These are phyloP conservation scores for Varanus komodoensis DNA, from an alignment of 2,113 vertebrate genomes.

Conservation along the genomic window DNA sequence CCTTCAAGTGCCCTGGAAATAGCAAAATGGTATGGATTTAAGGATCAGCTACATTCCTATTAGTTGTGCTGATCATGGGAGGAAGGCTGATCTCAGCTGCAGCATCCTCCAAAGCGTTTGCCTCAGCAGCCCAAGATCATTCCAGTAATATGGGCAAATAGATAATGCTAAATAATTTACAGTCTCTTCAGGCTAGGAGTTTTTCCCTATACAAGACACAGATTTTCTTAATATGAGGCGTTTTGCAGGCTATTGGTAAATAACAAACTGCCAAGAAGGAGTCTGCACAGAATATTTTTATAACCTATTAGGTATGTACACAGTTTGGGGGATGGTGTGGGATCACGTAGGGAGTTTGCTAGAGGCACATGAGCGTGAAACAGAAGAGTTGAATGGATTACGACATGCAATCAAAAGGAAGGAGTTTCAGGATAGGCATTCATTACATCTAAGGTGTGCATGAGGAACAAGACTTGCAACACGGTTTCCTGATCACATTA, in stretches of 20 bases:
- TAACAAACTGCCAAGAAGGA: neutral
- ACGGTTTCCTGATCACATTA: too few species aligned
- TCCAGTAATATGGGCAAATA: neutral
- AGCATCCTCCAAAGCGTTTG: neutral
- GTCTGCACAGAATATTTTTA: too few species aligned
- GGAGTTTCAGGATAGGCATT: too few species aligned
- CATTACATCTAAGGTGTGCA: too few species aligned
- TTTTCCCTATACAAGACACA: neutral
- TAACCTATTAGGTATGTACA: too few species aligned
- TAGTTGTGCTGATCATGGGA: neutral
- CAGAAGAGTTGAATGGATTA: too few species aligned
- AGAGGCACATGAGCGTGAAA: too few species aligned
- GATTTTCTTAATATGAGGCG: conserved; percentile 8
- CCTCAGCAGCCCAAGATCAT: neutral
- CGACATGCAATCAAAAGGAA: too few species aligned
- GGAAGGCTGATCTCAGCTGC: neutral
- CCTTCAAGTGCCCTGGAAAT: neutral
- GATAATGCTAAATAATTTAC: neutral
- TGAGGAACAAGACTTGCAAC: too few species aligned
- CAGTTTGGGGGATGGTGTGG: too few species aligned
- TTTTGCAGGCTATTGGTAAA: conserved; percentile 42
- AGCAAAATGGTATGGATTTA: neutral
- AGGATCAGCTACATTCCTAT: neutral
- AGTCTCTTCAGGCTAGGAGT: neutral
- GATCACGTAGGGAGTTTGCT: too few species aligned